phyloP scores from a whole-genome alignment of 1,140 invertebrate genomes.

The Drosophila pruinosa region DNA sequence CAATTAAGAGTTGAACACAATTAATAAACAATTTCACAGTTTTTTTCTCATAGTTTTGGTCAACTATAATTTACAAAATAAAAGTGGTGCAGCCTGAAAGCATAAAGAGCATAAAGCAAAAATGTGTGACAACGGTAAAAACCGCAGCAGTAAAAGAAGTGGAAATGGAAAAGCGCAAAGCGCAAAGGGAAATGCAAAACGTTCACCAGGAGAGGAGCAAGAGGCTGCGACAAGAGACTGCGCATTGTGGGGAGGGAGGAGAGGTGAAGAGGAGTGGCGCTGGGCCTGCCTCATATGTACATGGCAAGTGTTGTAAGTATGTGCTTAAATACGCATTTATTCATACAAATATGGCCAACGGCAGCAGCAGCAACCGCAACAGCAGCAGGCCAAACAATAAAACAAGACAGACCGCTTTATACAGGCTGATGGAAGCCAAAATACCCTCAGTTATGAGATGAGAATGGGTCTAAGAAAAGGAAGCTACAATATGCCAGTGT shows the following conservation, averaged over 20 bases:
- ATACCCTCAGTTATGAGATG: not conserved
- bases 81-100: not conserved
- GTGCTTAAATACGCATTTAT: conserved; percentile 81
- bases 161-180: conserved; percentile 38
- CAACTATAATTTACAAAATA: conserved; percentile 24
- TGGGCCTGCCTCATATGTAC: conserved; percentile 51
- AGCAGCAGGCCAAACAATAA: conserved; percentile 73
- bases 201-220: not conserved
- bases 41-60: not conserved
- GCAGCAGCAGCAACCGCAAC: conserved; percentile 39
- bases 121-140: conserved; percentile 37
- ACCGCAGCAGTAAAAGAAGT: conserved; percentile 19
- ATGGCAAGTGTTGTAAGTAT: conserved; percentile 81
- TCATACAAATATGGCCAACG: conserved; percentile 79
- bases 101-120: conserved; percentile 25
- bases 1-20: conserved; percentile 54
- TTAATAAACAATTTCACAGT: conserved; percentile 27
- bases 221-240: conserved; percentile 7
- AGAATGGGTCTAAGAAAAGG: no score
- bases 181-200: conserved; percentile 46
- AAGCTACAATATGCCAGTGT: not conserved
- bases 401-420: conserved; percentile 38
- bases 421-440: not conserved
- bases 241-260: not conserved
- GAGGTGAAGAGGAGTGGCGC: not conserved